Conservation (phyloP, 2,888 invertebrate species). For the Cantharis nigra region DNA sequence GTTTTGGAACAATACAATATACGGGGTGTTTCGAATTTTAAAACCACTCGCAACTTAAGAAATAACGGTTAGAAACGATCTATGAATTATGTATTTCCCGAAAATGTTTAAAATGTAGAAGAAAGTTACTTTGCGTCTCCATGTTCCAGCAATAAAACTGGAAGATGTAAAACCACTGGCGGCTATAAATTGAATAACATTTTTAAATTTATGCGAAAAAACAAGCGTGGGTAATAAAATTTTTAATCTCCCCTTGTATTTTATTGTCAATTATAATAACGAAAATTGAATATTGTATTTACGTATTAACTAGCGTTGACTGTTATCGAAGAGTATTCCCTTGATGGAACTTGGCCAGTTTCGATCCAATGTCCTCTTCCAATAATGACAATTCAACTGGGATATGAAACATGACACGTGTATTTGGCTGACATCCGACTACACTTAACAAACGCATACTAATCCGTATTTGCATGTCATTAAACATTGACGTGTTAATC, state of each 20-base stretch:
- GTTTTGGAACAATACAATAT: not conserved
- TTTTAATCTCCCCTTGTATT: not conserved
- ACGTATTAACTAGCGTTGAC: slow-evolving; percentile 24
- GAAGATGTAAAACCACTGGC: not conserved
- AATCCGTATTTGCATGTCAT: slow-evolving; percentile 21
- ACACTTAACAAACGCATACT: slow-evolving; percentile 12
- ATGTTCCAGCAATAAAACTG: not conserved
- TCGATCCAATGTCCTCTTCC: slow-evolving; percentile 41
- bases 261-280: not conserved
- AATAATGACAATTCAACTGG: slow-evolving; percentile 44
- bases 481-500: slow-evolving; percentile 5
- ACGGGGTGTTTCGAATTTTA: not conserved
- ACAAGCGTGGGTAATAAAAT: not conserved
- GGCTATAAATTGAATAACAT: not conserved
- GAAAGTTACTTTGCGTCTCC: not conserved
- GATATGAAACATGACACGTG: slow-evolving; percentile 20
- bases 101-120: not conserved
- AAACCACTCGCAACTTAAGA: not conserved
- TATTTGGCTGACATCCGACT: slow-evolving; percentile 20
- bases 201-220: not conserved
- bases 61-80: not conserved
- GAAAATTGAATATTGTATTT: not conserved
- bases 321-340: slow-evolving; percentile 40
- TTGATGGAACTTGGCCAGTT: slow-evolving; percentile 28
- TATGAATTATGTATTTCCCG: not conserved